Evolutionary conservation across 2,797 vertebrate genomes (phyloP), one percentile per base, ranked within the genome.

Genomic region (Danio aesculapii): DNA sequence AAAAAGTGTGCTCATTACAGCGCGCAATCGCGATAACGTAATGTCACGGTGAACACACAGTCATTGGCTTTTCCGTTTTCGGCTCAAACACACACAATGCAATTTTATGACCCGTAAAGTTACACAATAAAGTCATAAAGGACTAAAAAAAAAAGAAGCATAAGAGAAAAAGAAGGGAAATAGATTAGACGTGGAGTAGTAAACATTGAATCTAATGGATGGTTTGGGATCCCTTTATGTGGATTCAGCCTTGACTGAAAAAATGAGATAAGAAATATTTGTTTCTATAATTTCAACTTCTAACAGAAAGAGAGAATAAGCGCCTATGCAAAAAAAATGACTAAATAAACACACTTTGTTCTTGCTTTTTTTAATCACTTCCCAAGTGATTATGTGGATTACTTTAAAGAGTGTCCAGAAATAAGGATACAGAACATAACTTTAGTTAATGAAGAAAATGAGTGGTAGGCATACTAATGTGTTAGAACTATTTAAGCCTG

Each of bases 1-100:
- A 52, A 79, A 66, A 58, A 58, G 62, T 16, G 69, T 16, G 55
- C 69, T 79, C 63, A 74, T 79, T 58, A 59, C 62, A 21, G 39
- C 9, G 19, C 1, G 17, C n/a, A 52, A 21, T 16, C 2, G 47
- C 55, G 49, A 64, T 73, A 57, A 57, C 11, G 11, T 66, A 30
- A 53, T 39, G 52, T 74, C 52, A 66, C 14, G 14, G 9, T 19
- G 43, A 72, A 57, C 59, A 80, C 43, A 30, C 39, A 44, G 47
- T 13, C 49, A 55, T 2, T 30, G 66, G n/a, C 57, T 79, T 39
- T 79, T 8, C 4, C 11, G 12, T 21, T 52, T 17, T 69, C 8
- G 41, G 17, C 30, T 70, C 11, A 2, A 17, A 69, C 58, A 59
- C 39, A 7, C 7, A 44, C 13, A 47, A 43, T 52, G 30, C 44